Base-by-base conservation (phyloP, 2,888 invertebrate genomes). In the Ophion ventricosus region DNA sequence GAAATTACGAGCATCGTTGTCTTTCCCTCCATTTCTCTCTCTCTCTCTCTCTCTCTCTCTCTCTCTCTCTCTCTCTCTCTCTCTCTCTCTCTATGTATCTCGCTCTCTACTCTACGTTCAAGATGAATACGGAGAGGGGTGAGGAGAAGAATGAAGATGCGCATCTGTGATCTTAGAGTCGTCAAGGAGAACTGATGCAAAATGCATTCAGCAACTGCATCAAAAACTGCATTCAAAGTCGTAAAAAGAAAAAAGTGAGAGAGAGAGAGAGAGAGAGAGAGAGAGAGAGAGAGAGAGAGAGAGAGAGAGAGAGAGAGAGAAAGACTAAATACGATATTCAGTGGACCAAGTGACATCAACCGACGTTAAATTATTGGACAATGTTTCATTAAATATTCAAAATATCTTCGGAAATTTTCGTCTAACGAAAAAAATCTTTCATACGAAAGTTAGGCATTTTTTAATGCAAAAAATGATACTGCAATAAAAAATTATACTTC, bases 1-100 rank as follows among this genome's bases (percentile, higher is more conserved):
- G 59, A 77, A 69, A 67, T 69, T 57, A 54, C 23, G 20, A 23
- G 54, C 54, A 40, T 66, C 54, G 56, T 56, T 57, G 56, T 56
- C 35, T 56, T 54, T 70, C 64, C 57, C 35, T 35, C 61, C 26
- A 11, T 40, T 20, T 67, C 49, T n/a, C 29, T 57, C n/a, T 7
- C 40, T 14, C 14, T 40, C 40, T 23, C 56, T 35, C 35, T 8
- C 35, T 35, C 35, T 35, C 35, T 35, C 35, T 35, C 35, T 35
- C 35, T 7, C 35, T 35, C 35, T 35, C 35, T 35, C 35, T 35
- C 35, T 35, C 35, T 7, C 35, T 35, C 35, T 7, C 7, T 7
- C 7, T 7, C 35, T 35, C 35, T 35, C 35, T 29, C 4, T 29
- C 29, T 29, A n/a, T n/a, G n/a, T n/a, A n/a, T n/a, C n/a, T n/a